Percentiles rank a stretch among this genome's conserved stretches.
Conservation (phyloP, 2,113 vertebrate genomes). For the Notarius lentiginosus region DNA sequence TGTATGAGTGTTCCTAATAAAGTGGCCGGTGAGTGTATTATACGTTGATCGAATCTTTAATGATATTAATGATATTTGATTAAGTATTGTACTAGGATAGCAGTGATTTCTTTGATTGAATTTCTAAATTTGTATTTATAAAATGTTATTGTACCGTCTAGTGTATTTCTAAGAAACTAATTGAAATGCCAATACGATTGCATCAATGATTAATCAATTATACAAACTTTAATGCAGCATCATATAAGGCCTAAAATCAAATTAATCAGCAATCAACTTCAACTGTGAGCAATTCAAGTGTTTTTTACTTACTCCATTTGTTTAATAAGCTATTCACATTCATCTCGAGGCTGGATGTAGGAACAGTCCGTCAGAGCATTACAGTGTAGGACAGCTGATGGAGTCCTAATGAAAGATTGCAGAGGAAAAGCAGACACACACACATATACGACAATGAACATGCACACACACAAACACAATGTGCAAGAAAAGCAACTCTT, state of each 20-base stretch:
- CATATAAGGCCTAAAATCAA: not conserved
- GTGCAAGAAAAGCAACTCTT: not conserved
- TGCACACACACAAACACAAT: slow-evolving; percentile 27
- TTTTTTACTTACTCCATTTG: slow-evolving; percentile 74
- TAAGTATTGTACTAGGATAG: not conserved
- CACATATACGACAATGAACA: slow-evolving; percentile 56
- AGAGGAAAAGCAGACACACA: slow-evolving; percentile 30
- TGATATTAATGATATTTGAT: not conserved
- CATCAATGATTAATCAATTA: not conserved
- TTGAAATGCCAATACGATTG: not conserved
- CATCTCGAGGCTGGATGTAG: slow-evolving; percentile 64
- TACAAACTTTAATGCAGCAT: not conserved
- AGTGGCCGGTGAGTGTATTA: too few species aligned
- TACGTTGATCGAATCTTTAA: not conserved
- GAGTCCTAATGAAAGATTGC: slow-evolving; percentile 50
- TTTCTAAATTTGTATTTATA: not conserved
- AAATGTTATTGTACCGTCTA: not conserved
- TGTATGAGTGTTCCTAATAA: too few species aligned
- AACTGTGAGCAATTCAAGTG: not conserved
- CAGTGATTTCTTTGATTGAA: not conserved
- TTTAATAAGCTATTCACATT: slow-evolving; percentile 76
- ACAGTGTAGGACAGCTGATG: slow-evolving; percentile 58
- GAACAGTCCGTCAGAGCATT: slow-evolving; percentile 50
- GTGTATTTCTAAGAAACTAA: not conserved
- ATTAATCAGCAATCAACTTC: not conserved